Evolutionary conservation across 2,888 invertebrate genomes (phyloP).

Genomic region (Tetragonisca angustula): DNA sequence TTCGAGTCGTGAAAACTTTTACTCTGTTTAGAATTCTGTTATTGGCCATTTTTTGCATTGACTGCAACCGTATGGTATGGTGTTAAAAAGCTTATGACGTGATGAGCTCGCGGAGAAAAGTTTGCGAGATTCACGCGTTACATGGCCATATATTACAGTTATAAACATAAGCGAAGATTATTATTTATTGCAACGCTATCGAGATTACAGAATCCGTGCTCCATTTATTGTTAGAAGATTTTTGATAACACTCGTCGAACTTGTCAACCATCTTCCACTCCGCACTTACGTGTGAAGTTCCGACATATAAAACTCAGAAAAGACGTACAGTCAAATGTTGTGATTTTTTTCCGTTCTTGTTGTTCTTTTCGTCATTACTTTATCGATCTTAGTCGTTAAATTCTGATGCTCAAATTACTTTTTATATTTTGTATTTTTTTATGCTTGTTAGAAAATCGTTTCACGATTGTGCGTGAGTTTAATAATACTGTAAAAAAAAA

Average conservation of each 20-base stretch:
- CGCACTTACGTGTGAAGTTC: not conserved
- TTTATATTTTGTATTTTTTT: not conserved
- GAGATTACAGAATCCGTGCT: not conserved
- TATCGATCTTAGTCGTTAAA: not conserved
- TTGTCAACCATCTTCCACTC: not conserved
- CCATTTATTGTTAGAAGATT: not conserved
- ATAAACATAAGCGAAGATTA: constrained; percentile 39
- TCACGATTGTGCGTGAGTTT: not conserved
- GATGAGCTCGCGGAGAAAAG: not conserved
- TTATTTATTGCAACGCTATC: constrained; percentile 35
- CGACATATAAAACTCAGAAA: not conserved
- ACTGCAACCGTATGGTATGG: constrained; percentile 13
- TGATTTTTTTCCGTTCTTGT: not conserved
- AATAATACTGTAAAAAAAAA: not conserved
- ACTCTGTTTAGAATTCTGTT: not conserved
- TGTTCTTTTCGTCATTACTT: not conserved
- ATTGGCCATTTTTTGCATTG: not conserved
- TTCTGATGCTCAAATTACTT: not conserved
- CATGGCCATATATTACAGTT: constrained; percentile 20
- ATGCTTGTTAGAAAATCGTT: not conserved
- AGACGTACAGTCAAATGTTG: not conserved
- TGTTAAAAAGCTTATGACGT: constrained; percentile 54
- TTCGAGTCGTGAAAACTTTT: not conserved
- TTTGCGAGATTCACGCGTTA: constrained; percentile 30
- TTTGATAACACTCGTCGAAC: not conserved